Conservation (phyloP, 2,888 invertebrate species). For the Aspidiotus destructor region DNA sequence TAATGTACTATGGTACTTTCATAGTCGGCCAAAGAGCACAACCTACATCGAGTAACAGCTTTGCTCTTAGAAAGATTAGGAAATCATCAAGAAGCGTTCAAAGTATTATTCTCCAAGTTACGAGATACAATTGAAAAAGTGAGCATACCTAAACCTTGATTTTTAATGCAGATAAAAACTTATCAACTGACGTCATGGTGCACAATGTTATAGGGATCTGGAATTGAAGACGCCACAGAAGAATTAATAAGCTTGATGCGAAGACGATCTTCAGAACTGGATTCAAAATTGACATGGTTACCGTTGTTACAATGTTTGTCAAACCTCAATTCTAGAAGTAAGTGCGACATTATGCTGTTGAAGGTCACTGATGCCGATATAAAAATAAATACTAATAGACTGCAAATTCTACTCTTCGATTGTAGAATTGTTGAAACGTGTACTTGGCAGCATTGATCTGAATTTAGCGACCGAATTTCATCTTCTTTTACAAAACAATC, state of each 20-base stretch:
- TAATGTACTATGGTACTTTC: not conserved
- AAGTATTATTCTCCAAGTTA: conserved; percentile 48
- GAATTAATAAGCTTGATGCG: conserved; percentile 38
- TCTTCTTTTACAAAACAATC: conserved; percentile 46
- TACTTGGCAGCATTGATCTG: conserved; percentile 48
- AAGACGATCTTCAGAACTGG: conserved; percentile 37
- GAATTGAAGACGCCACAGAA: conserved; percentile 38
- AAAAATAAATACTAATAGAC: not conserved
- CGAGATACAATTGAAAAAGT: conserved; percentile 40
- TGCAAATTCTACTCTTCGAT: not conserved
- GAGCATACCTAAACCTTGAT: conserved; percentile 28
- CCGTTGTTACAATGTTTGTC: conserved; percentile 39
- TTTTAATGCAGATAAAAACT: not conserved
- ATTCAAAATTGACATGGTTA: conserved; percentile 39
- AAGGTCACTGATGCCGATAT: not conserved
- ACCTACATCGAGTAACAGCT: conserved; percentile 57
- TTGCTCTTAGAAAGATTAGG: conserved; percentile 65
- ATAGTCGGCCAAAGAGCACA: conserved; percentile 42
- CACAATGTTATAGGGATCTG: conserved; percentile 34
- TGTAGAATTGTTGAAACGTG: conserved; percentile 37
- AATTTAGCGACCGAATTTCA: conserved; percentile 47
- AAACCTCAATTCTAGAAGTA: conserved; percentile 38
- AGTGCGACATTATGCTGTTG: not conserved
- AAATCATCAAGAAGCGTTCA: conserved; percentile 47
- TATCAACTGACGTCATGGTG: not conserved